Evolutionary conservation across 2,888 invertebrate genomes (phyloP).

Genomic region (Eumerus sabulonum): DNA sequence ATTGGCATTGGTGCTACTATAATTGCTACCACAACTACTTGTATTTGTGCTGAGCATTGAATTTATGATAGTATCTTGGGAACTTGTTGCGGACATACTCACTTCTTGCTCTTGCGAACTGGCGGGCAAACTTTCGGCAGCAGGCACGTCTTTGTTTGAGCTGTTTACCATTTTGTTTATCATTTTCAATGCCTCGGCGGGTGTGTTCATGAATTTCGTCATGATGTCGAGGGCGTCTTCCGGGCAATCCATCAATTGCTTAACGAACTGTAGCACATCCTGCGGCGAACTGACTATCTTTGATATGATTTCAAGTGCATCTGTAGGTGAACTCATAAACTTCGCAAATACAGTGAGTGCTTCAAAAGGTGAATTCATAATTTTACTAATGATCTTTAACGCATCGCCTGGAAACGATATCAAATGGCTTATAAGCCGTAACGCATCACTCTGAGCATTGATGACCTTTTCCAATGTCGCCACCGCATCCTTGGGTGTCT

Average conservation of each 20-base stretch:
- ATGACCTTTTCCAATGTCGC: slow-evolving; percentile 76
- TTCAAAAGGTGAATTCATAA: slow-evolving; percentile 79
- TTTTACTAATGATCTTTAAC: slow-evolving; percentile 78
- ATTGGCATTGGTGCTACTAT: slow-evolving; percentile 38
- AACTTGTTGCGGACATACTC: slow-evolving; percentile 40
- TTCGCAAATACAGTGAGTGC: slow-evolving; percentile 79
- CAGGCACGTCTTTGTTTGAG: slow-evolving; percentile 49
- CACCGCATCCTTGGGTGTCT: slow-evolving; percentile 76
- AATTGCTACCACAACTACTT: slow-evolving; percentile 51
- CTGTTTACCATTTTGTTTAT: slow-evolving; percentile 78
- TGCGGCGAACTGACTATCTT: slow-evolving; percentile 78
- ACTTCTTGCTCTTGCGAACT: slow-evolving; percentile 51
- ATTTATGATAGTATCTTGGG: slow-evolving; percentile 65
- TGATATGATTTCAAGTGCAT: slow-evolving; percentile 78
- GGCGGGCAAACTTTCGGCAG: slow-evolving; percentile 20
- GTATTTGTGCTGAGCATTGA: slow-evolving; percentile 67
- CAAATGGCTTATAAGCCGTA: slow-evolving; percentile 77
- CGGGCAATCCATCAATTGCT: slow-evolving; percentile 78
- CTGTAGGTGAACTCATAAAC: slow-evolving; percentile 79
- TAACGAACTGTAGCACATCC: slow-evolving; percentile 78
- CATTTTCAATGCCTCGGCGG: slow-evolving; percentile 77
- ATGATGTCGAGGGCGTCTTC: slow-evolving; percentile 78
- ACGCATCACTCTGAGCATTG: slow-evolving; percentile 77
- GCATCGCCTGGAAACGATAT: slow-evolving; percentile 78
- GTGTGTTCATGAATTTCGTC: slow-evolving; percentile 79